These are phyloP conservation scores for Motacilla alba DNA, from an alignment of 2,113 vertebrate genomes.

Conservation along the genomic window DNA sequence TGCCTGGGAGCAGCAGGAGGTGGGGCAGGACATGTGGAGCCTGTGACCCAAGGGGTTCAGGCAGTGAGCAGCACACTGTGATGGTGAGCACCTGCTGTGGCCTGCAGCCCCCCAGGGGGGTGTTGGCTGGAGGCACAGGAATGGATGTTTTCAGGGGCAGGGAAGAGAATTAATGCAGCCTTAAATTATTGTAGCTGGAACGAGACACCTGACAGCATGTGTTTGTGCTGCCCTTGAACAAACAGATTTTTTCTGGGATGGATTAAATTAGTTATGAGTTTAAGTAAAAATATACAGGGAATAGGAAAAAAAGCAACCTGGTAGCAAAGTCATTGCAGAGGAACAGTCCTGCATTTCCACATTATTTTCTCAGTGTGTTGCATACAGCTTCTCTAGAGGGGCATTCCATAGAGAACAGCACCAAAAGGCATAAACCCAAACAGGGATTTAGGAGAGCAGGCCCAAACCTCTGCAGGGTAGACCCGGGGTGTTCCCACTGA, in stretches of 20 bases:
- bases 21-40: fast-evolving
- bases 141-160: no score
- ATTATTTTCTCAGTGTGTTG: neutral
- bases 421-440: neutral
- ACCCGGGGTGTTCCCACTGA: neutral
- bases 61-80: neutral
- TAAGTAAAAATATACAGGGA: neutral
- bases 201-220: neutral
- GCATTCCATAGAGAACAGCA: neutral
- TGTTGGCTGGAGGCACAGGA: neutral
- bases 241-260: neutral
- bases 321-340: neutral
- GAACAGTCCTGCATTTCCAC: neutral
- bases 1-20: neutral
- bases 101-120: neutral
- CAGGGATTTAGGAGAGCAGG: neutral
- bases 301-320: neutral
- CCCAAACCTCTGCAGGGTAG: fast-evolving
- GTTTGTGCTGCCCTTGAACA: neutral
- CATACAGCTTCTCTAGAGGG: neutral
- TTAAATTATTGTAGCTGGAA: neutral
- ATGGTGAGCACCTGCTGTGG: neutral
- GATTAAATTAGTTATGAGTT: neutral
- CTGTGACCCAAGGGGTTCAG: fast-evolving
- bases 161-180: neutral